A percentile compares a stretch with the other conserved stretches of the same genome.
Conservation (phyloP, 2,888 invertebrate genomes). For the Drosophila glabriapex region DNA sequence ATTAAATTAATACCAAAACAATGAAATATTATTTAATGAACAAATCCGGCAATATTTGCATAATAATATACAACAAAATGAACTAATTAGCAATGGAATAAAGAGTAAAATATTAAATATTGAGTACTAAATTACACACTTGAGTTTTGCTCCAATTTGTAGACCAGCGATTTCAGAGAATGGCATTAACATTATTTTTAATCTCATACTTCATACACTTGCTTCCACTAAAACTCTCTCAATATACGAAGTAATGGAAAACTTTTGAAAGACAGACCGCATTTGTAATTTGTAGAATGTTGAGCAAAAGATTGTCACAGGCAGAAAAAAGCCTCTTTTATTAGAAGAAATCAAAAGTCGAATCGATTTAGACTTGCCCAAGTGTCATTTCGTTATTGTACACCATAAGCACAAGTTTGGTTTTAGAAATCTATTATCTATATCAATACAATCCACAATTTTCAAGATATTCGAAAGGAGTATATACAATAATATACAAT, state of each 20-base stretch:
- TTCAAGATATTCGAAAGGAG: background rate
- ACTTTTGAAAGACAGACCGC: background rate
- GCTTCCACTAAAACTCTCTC: background rate
- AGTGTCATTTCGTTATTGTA: background rate
- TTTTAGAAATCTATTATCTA: background rate
- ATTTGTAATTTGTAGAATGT: background rate
- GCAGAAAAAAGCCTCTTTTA: background rate
- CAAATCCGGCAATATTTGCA: constrained; percentile 74
- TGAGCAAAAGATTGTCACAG: background rate
- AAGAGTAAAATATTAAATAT: constrained; percentile 46
- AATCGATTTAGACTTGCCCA: background rate
- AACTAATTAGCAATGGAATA: constrained; percentile 63
- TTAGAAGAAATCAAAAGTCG: background rate
- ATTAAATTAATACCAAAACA: constrained; percentile 36
- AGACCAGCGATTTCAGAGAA: background rate
- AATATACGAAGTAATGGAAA: background rate
- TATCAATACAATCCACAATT: no score
- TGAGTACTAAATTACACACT: constrained; percentile 13
- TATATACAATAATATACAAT: no score
- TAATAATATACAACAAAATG: constrained; percentile 53
- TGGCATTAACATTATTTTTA: background rate
- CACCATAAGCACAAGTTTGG: background rate
- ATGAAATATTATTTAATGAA: constrained; percentile 48
- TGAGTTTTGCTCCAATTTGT: background rate
- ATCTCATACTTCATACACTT: background rate